Conservation (phyloP, 1,140 invertebrate genomes). For the Drosophila orosa region DNA sequence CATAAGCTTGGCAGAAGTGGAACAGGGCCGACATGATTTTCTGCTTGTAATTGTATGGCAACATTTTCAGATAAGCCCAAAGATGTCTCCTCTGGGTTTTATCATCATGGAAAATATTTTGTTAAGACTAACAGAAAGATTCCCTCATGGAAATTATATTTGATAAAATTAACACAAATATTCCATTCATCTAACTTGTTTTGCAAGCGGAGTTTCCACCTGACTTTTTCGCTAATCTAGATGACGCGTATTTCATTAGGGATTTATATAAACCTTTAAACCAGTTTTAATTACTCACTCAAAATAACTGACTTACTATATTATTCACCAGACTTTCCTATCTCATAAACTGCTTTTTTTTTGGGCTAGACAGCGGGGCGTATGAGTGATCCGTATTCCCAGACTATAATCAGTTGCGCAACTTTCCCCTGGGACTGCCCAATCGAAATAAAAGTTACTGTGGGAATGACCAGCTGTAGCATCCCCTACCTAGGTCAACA, state of each 20-base stretch:
- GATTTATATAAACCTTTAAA: not conserved
- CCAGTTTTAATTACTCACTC: not conserved
- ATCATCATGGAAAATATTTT: slow-evolving; percentile 34
- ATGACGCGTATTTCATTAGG: not conserved
- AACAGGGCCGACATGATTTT: slow-evolving; percentile 7
- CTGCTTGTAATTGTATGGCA: slow-evolving; percentile 5
- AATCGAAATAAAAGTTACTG: slow-evolving; percentile 4
- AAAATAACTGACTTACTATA: not conserved
- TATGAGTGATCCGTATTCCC: slow-evolving; percentile 24
- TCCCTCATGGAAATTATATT: slow-evolving; percentile 8
- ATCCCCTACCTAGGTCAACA: slow-evolving; percentile 59
- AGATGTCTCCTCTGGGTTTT: slow-evolving; percentile 5
- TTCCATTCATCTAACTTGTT: slow-evolving; percentile 16
- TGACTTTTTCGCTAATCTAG: slow-evolving; percentile 1
- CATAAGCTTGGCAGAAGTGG: slow-evolving; percentile 15
- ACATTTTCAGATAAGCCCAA: slow-evolving; percentile 16
- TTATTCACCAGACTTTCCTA: not conserved
- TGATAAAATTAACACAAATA: slow-evolving; percentile 15
- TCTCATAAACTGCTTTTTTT: not conserved
- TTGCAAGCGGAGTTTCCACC: slow-evolving; percentile 3
- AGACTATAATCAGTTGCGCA: slow-evolving; percentile 16
- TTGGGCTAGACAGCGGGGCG: slow-evolving; percentile 34
- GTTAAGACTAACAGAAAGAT: slow-evolving; percentile 7
- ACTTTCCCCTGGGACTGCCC: slow-evolving; percentile 2
- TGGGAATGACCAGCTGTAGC: slow-evolving; percentile 28